Conservation (phyloP, 2,113 vertebrate species). For the Colaptes auratus region DNA sequence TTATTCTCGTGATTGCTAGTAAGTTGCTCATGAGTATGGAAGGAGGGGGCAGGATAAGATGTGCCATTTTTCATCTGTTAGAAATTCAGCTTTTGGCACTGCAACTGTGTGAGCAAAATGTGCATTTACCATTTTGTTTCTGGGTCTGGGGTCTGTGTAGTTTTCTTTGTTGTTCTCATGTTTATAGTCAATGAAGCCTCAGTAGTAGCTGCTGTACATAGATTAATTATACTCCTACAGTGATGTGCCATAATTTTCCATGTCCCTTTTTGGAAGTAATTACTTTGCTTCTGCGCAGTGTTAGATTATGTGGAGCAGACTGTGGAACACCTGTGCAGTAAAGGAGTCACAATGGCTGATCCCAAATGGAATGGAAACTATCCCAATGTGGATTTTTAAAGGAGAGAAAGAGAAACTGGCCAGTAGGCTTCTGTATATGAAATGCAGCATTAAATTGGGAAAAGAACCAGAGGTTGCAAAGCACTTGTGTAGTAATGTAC, state of each 20-base stretch:
- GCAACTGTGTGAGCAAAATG: not conserved
- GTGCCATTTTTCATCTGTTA: no score
- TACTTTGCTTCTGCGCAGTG: not conserved
- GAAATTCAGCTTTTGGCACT: not conserved
- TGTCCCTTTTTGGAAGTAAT: not conserved
- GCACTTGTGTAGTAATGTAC: not conserved
- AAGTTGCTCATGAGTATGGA: slow-evolving; percentile 35
- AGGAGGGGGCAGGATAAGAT: no score
- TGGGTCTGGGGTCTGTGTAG: not conserved
- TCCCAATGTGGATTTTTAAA: not conserved
- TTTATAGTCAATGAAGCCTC: not conserved
- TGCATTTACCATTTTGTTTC: not conserved
- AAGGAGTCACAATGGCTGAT: not conserved
- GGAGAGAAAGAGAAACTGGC: not conserved
- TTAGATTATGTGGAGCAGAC: not conserved
- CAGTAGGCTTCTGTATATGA: not conserved
- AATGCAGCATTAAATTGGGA: not conserved
- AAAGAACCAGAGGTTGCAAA: not conserved
- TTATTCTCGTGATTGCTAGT: slow-evolving; percentile 23
- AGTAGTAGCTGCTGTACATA: not conserved
- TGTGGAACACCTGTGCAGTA: not conserved
- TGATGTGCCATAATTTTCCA: not conserved
- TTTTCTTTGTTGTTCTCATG: not conserved
- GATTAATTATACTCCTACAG: not conserved
- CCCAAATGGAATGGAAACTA: slow-evolving; percentile 18